Base-by-base conservation (phyloP, 2,113 vertebrate genomes). In the Crypturellus undulatus region DNA sequence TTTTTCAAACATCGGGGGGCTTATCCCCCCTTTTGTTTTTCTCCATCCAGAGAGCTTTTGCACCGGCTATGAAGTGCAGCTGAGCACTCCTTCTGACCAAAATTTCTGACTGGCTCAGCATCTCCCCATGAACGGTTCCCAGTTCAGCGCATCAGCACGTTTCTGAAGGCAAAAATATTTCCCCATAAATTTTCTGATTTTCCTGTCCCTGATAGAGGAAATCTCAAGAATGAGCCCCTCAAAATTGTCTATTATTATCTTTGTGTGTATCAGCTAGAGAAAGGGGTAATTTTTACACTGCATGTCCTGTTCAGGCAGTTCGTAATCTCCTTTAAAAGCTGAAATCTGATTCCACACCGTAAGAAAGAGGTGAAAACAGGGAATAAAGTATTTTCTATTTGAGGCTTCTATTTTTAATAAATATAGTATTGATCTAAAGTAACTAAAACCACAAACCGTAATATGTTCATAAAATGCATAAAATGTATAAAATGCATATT, bases 101-200 rank as follows among this genome's bases (percentile, higher is more conserved):
- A 90, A 73, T 13, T 58, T 69, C 65, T 72, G 17, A 58, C 63
- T 54, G 59, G 25, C 36, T 90, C 88, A 95, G 76, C 79, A 56
- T 83, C 90, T 80, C 32, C 40, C 30, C 67, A 36, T 88, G 69
- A 90, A 25, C 42, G 3, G 26, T 69, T 93, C 45, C 30, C 63
- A 24, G 21, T 52, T 64, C 0, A 0, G 26, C 80, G 43, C 16
- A 73, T 92, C 79, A 94, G 82, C 79, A 80, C 40, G 92, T 86
- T 90, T 70, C 79, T 88, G 82, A 58, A 88, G 54, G 85, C 10
- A 73, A 80, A 90, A 90, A 78, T 90, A 83, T 90, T 83, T 86
- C 49, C 13, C 21, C 45, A 54, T 83, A 85, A 79, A 85, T 36
- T 90, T 87, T 96, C 79, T 96, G 71, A 63, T 36, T 59, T 40